Evolutionary conservation across 2,797 vertebrate species (phyloP).

Genomic region (Phoeniculus purpureus): DNA sequence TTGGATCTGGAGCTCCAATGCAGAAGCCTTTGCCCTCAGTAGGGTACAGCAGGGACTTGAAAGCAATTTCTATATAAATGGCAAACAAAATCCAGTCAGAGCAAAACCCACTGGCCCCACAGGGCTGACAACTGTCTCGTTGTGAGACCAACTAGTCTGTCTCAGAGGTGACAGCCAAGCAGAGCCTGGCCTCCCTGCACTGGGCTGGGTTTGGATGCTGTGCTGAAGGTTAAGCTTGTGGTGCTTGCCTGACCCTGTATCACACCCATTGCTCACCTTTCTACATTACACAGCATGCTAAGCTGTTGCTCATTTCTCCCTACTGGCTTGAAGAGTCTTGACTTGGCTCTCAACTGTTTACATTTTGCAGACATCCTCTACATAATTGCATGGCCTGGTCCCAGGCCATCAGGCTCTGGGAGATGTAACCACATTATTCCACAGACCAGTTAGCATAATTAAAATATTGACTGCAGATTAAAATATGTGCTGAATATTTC

Average conservation of each 20-base stretch:
- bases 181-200: too few species aligned
- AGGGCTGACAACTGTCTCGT: neutral
- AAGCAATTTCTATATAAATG: neutral
- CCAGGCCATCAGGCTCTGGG: constrained; percentile 40
- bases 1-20: neutral
- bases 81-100: neutral
- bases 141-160: neutral
- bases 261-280: neutral
- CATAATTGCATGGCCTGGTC: constrained; percentile 40
- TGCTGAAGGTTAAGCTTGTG: neutral
- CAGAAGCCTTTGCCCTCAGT: neutral
- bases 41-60: neutral
- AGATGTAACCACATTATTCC: constrained; percentile 52
- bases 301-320: neutral
- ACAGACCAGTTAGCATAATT: constrained; percentile 63
- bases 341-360: constrained; percentile 28
- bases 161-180: neutral
- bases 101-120: neutral
- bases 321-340: neutral
- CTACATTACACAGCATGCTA: neutral
- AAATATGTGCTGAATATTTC: constrained; percentile 63
- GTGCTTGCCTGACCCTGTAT: neutral
- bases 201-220: neutral
- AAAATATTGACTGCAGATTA: constrained; percentile 67
- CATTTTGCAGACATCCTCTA: constrained; percentile 29